Conservation (phyloP, 2,113 vertebrate species). For the Climacteris rufus region DNA sequence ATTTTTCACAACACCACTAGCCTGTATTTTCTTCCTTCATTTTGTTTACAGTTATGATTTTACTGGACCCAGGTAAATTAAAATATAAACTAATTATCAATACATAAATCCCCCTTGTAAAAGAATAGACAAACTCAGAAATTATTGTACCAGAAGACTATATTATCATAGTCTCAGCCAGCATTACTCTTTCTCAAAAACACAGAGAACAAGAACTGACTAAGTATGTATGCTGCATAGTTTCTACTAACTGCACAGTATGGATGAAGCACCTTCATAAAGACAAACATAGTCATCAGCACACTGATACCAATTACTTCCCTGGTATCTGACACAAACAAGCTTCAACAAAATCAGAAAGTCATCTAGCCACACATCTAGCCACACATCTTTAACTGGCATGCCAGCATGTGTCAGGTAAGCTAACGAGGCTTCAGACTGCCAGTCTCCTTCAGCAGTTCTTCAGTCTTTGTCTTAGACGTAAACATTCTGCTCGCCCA, state of each 20-base stretch:
- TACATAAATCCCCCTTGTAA: background rate
- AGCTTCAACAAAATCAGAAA: background rate
- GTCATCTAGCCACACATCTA: background rate
- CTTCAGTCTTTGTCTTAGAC: background rate
- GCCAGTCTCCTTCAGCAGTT: background rate
- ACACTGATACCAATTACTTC: background rate
- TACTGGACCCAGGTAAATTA: background rate
- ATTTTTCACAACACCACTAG: background rate
- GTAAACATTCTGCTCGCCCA: background rate
- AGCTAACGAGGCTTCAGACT: background rate
- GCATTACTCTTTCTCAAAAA: background rate
- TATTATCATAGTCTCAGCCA: background rate
- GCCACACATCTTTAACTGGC: background rate
- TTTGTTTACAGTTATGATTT: background rate
- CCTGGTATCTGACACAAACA: background rate
- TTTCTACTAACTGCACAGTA: background rate
- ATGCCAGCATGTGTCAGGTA: background rate
- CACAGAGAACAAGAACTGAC: background rate
- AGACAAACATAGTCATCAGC: background rate
- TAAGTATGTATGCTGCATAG: background rate
- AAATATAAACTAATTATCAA: background rate
- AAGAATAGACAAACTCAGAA: background rate
- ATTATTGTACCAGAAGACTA: background rate
- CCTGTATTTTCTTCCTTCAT: background rate
- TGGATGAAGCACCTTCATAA: background rate